Conservation (phyloP, 2,113 vertebrate genomes). For the Gnathonemus echidnorhynchus region DNA sequence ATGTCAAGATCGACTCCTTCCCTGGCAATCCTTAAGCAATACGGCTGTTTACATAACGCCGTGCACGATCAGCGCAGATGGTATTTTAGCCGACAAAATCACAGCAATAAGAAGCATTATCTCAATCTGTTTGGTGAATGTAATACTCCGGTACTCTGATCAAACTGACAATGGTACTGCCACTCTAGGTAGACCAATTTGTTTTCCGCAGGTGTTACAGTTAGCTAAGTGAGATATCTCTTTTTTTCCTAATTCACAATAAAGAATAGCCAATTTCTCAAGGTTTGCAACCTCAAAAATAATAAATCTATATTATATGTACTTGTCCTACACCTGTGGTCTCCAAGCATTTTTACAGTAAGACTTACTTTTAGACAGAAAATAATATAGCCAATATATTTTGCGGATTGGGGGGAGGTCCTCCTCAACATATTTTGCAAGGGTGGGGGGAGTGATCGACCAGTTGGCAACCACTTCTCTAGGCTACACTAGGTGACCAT, state of each 20-base stretch:
- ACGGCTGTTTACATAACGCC: background rate
- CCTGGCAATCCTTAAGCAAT: background rate
- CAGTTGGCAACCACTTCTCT: background rate
- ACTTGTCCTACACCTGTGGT: background rate
- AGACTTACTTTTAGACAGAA: background rate
- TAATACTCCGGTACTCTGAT: background rate
- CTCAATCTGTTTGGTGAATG: constrained; percentile 1
- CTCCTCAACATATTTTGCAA: background rate
- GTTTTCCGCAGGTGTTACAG: background rate
- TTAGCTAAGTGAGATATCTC: background rate
- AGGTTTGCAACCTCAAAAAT: background rate
- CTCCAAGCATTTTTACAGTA: background rate
- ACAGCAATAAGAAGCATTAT: constrained; percentile 4
- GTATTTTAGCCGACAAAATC: constrained; percentile 1
- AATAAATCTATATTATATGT: background rate
- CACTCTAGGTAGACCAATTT: background rate
- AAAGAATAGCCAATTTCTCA: background rate
- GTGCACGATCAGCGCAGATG: background rate
- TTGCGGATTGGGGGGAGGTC: background rate
- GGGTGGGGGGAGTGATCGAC: background rate
- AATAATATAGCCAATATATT: background rate
- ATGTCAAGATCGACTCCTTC: constrained; percentile 10
- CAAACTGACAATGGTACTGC: background rate
- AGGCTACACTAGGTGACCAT: background rate
- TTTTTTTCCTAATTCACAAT: background rate